Evolutionary conservation across 2,888 invertebrate genomes (phyloP).

Genomic region (Acanthopleura granulata): DNA sequence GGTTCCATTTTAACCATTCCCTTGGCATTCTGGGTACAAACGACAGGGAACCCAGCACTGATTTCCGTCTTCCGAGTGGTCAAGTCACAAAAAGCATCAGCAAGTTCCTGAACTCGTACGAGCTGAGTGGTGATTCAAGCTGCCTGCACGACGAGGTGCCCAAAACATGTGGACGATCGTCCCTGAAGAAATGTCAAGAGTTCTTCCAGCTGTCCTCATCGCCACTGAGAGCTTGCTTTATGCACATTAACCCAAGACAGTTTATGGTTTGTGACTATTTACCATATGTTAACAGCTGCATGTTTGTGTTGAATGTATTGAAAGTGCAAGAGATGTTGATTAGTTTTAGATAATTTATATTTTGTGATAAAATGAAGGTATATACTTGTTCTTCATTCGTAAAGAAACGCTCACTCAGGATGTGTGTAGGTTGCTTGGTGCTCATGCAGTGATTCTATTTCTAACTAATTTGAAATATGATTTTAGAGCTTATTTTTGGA

Average conservation of each 20-base stretch:
- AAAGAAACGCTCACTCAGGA: too few species aligned
- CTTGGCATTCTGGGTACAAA: slow-evolving; percentile 44
- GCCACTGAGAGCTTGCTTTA: background rate
- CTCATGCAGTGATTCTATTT: too few species aligned
- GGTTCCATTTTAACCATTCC: slow-evolving; percentile 28
- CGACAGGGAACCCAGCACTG: slow-evolving; percentile 36
- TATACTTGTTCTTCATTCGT: too few species aligned
- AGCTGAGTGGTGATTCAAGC: slow-evolving; percentile 7
- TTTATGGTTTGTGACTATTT: too few species aligned
- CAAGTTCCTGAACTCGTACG: slow-evolving; percentile 12
- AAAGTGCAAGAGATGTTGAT: too few species aligned
- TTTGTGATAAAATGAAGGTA: too few species aligned
- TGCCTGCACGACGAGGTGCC: background rate
- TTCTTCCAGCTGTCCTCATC: background rate
- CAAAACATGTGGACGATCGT: background rate
- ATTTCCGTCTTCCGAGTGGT: slow-evolving; percentile 31
- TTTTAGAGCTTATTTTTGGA: too few species aligned
- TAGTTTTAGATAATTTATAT: too few species aligned
- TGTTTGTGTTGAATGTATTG: too few species aligned
- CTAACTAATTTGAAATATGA: too few species aligned
- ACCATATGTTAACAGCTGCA: too few species aligned
- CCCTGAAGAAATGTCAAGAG: background rate
- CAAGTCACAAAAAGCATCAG: background rate
- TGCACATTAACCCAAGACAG: background rate
- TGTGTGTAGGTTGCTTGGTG: too few species aligned